phyloP scores from a whole-genome alignment of 2,888 invertebrate genomes.

The Stegophylla sp. region DNA sequence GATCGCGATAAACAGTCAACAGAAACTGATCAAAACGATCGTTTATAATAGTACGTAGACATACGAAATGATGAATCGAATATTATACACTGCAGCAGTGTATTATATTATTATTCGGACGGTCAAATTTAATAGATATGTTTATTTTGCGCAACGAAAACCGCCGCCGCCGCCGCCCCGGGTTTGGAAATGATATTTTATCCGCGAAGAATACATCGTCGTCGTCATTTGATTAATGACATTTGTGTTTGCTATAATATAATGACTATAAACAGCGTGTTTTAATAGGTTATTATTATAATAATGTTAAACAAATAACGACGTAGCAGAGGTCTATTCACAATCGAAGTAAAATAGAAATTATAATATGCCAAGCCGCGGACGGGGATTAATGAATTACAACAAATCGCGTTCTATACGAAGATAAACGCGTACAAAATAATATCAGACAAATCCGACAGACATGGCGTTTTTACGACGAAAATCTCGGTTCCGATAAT shows the following conservation, averaged over 20 bases:
- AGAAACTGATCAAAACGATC: background rate
- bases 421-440: too few relatives aligned
- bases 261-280: too few relatives aligned
- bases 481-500: background rate
- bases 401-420: background rate
- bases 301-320: conserved; percentile 6
- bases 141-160: conserved; percentile 21
- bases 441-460: background rate
- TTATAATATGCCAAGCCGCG: background rate
- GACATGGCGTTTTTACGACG: background rate
- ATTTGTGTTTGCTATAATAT: too few relatives aligned
- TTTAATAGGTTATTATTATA: too few relatives aligned
- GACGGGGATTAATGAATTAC: conserved; percentile 24
- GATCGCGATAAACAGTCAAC: too few relatives aligned
- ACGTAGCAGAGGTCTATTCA: background rate
- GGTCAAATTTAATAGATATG: background rate
- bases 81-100: too few relatives aligned
- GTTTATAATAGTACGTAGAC: conserved; percentile 11
- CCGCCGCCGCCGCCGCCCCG: too few relatives aligned
- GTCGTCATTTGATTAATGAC: conserved; percentile 37
- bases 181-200: conserved; percentile 10
- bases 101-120: too few relatives aligned
- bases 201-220: background rate
- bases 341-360: background rate
- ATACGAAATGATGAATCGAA: conserved; percentile 2